These are phyloP conservation scores for Panurus biarmicus DNA, from an alignment of 2,113 vertebrate species.

Conservation along the genomic window DNA sequence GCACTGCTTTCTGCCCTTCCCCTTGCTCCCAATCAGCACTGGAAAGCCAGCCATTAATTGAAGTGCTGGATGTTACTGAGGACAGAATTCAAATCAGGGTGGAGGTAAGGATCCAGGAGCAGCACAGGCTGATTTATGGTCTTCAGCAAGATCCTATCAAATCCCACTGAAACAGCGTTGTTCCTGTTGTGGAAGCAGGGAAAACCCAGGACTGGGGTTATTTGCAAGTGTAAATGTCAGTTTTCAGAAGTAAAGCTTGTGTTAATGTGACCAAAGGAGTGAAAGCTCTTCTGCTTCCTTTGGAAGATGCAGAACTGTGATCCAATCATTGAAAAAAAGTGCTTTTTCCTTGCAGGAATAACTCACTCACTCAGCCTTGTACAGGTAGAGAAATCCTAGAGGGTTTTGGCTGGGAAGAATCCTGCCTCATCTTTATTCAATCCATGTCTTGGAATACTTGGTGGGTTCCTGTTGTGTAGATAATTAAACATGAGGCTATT, in stretches of 20 bases:
- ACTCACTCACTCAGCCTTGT: neutral
- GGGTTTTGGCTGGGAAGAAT: neutral
- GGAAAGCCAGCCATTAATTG: slow-evolving; percentile 53
- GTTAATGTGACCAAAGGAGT: neutral
- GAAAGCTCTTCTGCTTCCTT: neutral
- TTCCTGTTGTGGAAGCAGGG: neutral
- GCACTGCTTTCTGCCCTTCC: slow-evolving; percentile 9
- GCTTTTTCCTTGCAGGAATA: neutral
- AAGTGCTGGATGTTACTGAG: slow-evolving; percentile 69
- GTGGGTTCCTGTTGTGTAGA: neutral
- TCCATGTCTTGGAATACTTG: neutral
- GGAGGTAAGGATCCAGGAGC: slow-evolving; percentile 61
- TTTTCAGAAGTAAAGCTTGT: neutral
- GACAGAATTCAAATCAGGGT: slow-evolving; percentile 67
- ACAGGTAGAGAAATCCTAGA: neutral
- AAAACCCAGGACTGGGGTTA: neutral
- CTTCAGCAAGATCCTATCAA: neutral
- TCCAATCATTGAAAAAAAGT: neutral
- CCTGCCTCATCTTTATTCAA: neutral
- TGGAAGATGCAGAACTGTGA: neutral
- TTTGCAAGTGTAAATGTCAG: neutral
- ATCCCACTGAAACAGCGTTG: neutral
- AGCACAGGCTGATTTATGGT: neutral
- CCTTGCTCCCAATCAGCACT: neutral
- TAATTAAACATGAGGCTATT: neutral